These are phyloP conservation scores for Ichneumoninae sp. DNA, from an alignment of 2,888 invertebrate genomes.

Conservation along the genomic window DNA sequence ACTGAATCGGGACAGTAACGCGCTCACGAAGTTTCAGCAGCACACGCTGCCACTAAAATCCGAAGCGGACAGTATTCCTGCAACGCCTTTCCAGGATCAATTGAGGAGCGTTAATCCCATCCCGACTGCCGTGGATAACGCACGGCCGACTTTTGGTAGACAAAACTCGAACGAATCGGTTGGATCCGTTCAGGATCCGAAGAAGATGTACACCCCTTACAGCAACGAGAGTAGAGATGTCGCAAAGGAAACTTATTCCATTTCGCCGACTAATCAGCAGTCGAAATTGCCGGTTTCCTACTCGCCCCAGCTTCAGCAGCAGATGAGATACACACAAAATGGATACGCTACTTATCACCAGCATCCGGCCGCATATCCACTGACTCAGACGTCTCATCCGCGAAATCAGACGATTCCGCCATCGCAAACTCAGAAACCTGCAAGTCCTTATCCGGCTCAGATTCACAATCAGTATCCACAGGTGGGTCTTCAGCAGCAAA, in stretches of 20 bases:
- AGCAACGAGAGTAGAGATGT: slow-evolving; percentile 75
- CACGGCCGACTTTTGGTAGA: slow-evolving; percentile 72
- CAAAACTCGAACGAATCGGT: slow-evolving; percentile 77
- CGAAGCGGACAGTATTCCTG: slow-evolving; percentile 81
- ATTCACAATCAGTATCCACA: slow-evolving; percentile 79
- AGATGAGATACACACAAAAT: slow-evolving; percentile 80
- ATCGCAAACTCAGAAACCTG: slow-evolving; percentile 80
- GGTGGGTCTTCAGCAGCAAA: slow-evolving; percentile 70
- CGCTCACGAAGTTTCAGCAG: slow-evolving; percentile 82
- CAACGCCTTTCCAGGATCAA: slow-evolving; percentile 82
- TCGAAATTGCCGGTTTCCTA: slow-evolving; percentile 74
- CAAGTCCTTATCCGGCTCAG: slow-evolving; percentile 80
- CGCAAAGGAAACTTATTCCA: slow-evolving; percentile 73
- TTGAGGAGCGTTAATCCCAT: slow-evolving; percentile 80
- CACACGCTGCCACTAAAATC: slow-evolving; percentile 84
- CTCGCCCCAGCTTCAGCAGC: slow-evolving; percentile 77
- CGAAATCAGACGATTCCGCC: slow-evolving; percentile 78
- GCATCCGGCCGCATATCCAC: slow-evolving; percentile 72
- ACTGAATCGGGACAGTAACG: slow-evolving; percentile 81
- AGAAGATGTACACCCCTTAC: slow-evolving; percentile 67
- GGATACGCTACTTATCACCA: slow-evolving; percentile 76
- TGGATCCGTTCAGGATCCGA: slow-evolving; percentile 75
- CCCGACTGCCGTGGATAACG: slow-evolving; percentile 69
- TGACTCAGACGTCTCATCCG: slow-evolving; percentile 78
- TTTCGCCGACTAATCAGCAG: slow-evolving; percentile 63